Conservation (phyloP, 2,888 invertebrate species). For the Xylophagus ater region DNA sequence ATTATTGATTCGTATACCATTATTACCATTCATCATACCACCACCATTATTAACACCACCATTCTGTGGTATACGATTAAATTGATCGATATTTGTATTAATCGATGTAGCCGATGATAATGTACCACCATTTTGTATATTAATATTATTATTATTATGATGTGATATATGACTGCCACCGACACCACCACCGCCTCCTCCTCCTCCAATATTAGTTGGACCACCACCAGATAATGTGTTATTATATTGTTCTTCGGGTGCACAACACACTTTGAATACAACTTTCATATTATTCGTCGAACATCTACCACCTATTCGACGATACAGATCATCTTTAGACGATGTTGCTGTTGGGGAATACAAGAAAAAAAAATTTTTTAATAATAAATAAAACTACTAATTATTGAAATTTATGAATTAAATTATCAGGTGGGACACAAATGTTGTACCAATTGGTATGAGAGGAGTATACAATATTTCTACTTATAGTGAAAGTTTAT, state of each 20-base stretch:
- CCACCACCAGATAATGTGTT: slow-evolving; percentile 23
- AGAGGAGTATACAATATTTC: too few species aligned
- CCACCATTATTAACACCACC: slow-evolving; percentile 11
- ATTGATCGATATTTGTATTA: slow-evolving; percentile 38
- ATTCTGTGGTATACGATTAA: slow-evolving; percentile 33
- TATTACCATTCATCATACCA: slow-evolving; percentile 1
- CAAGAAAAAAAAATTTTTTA: slow-evolving; percentile 13
- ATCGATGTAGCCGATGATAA: slow-evolving; percentile 26
- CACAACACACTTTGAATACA: slow-evolving; percentile 88
- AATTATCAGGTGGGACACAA: too few species aligned
- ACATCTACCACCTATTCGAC: slow-evolving; percentile 86
- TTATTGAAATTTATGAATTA: too few species aligned
- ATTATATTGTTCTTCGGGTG: slow-evolving; percentile 51
- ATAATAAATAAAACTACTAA: too few species aligned
- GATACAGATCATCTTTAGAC: slow-evolving; percentile 80
- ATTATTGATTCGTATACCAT: slow-evolving; percentile 37
- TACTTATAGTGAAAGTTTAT: too few species aligned
- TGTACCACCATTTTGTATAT: slow-evolving; percentile 24
- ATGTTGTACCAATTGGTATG: too few species aligned
- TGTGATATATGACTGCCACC: slow-evolving; percentile 22
- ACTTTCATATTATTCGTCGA: slow-evolving; percentile 91
- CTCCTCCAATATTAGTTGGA: slow-evolving; percentile 34
- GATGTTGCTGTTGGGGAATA: slow-evolving; percentile 59
- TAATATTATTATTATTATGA: slow-evolving; percentile 27
- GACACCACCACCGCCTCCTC: slow-evolving; percentile 33